A percentile compares a stretch with the other conserved stretches of the same genome.
Conservation (phyloP, 2,888 invertebrate species). For the Hoplodrina ambigua region DNA sequence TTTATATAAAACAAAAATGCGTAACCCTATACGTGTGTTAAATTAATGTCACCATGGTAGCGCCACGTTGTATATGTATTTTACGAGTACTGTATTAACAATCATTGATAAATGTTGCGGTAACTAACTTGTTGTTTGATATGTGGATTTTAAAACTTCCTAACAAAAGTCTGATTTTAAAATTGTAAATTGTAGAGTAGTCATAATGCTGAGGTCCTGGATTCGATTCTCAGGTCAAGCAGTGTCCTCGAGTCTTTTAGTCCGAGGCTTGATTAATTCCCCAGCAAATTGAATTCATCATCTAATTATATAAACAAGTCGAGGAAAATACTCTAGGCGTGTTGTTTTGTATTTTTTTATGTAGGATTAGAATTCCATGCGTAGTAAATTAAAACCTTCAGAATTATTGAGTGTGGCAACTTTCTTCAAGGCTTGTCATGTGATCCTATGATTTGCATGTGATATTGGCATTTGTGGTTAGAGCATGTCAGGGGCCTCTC, state of each 20-base stretch:
- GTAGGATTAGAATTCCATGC: background rate
- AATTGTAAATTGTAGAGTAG: background rate
- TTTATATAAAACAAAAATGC: no score
- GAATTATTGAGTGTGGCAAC: background rate
- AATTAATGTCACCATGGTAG: no score
- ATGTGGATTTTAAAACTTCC: slow-evolving; percentile 4
- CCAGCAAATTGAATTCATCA: no score
- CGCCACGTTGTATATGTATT: no score
- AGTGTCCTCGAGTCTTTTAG: no score
- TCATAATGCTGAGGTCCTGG: no score
- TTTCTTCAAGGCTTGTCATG: slow-evolving; percentile 30
- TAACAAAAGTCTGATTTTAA: background rate
- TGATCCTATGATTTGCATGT: slow-evolving; percentile 20
- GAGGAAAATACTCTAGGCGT: no score
- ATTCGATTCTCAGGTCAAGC: no score
- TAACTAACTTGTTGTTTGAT: background rate
- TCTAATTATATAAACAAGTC: no score
- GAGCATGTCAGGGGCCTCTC: slow-evolving; percentile 20
- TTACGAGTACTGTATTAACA: background rate
- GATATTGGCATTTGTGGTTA: slow-evolving; percentile 37
- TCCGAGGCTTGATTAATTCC: no score
- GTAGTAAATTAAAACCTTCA: slow-evolving; percentile 2
- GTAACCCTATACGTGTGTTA: no score
- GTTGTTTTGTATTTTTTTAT: background rate
- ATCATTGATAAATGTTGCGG: slow-evolving; percentile 6